Conservation (phyloP, 2,113 vertebrate species). For the Crocuta crocuta region DNA sequence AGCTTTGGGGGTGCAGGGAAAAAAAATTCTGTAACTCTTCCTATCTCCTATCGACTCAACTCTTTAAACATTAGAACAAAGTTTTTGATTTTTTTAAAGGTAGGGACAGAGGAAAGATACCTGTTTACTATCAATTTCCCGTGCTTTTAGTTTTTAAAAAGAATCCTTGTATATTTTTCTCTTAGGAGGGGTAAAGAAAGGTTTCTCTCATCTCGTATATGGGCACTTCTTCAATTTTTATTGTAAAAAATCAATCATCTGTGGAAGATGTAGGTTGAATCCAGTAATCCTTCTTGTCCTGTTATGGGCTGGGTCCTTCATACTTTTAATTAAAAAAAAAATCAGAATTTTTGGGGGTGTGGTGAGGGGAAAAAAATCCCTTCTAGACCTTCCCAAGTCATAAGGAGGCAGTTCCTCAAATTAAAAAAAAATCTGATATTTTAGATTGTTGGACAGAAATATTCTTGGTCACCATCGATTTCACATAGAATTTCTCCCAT, state of each 20-base stretch:
- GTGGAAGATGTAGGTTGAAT: not conserved
- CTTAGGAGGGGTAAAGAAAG: not conserved
- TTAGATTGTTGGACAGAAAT: not conserved
- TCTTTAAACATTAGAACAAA: slow-evolving; percentile 17
- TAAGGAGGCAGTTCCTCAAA: not conserved
- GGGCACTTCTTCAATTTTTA: slow-evolving; percentile 40
- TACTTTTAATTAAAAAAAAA: not conserved
- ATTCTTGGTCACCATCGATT: not conserved
- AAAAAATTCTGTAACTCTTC: not conserved
- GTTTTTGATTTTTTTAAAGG: slow-evolving; percentile 1
- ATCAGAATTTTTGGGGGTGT: not conserved
- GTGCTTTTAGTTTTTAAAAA: not conserved
- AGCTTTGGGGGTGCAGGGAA: not conserved
- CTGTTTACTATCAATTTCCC: slow-evolving; percentile 35
- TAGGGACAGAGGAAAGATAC: not conserved
- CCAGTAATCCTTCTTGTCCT: not conserved
- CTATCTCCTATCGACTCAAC: not conserved
- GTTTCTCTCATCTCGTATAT: not conserved
- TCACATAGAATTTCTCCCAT: not conserved
- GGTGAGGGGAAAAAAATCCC: not conserved
- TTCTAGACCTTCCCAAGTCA: slow-evolving; percentile 42
- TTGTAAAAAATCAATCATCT: not conserved
- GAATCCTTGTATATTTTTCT: not conserved
- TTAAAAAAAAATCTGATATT: not conserved
- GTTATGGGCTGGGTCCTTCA: not conserved